Base-by-base conservation (phyloP, 2,113 vertebrate genomes). In the Stictonetta naevosa region DNA sequence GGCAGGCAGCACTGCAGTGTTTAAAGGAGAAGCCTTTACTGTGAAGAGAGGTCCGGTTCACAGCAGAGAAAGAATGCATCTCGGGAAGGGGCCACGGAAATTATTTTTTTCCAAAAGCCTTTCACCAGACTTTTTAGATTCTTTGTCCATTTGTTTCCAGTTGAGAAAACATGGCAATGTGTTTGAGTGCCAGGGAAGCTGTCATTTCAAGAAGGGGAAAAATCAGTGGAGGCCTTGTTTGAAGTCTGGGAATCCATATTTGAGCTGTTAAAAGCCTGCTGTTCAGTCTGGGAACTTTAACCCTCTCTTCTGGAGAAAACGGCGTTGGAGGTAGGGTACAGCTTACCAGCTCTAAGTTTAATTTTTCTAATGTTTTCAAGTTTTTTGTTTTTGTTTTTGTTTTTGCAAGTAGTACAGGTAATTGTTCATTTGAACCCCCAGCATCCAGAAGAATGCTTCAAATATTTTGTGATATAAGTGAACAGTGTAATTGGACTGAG, bases 141-240 rank as follows among this genome's bases (percentile, higher is more conserved):
- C 67, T 92, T 95, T 59, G 46, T 67, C 88, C 83, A 48, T 80
- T 93, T 92, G 91, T 93, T 95, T 93, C 92, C 80, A 92, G 83
- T 88, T 93, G 91, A 97, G 68, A 60, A 88, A 93, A 86, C 80
- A 42, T 52, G 90, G 91, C 63, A 63, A 11, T 90, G 86, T 83
- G 72, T 94, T 74, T 55, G 68, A 52, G 42, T 88, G 92, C 88
- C 94, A 92, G 64, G 68, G 64, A 95, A 90, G 52, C 73, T 86
- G 83, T 86, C 83, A 33, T 68, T 88, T 90, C 80, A 94, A 67
- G 64, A 81, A 83, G 29, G 26, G 34, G 67, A 72, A 46, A 92
- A 88, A 92, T 62, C 83, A 88, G 55, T 50, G 22, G 86, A 77
- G 55, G 44, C 68, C 50, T 83, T 83, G 15, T 60, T 95, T 73